Evolutionary conservation across 2,113 vertebrate genomes (phyloP).

Genomic region (Alectura lathami): DNA sequence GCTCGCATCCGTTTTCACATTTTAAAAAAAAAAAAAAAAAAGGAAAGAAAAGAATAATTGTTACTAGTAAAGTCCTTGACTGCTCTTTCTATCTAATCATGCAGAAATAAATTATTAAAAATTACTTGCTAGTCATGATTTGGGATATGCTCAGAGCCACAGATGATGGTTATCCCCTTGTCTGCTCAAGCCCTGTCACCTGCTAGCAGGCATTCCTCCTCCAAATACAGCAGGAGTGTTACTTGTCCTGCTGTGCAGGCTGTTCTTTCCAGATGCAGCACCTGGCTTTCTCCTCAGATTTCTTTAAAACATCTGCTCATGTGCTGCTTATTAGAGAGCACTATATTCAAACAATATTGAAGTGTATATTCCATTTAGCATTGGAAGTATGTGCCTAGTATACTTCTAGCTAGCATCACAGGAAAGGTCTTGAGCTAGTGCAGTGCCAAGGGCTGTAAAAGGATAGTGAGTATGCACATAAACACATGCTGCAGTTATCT

Average conservation of each 20-base stretch:
- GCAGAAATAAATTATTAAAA: not conserved
- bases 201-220: not conserved
- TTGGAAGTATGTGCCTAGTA: no score
- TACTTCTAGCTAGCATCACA: not conserved
- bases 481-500: not conserved
- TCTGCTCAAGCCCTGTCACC: not conserved
- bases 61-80: not conserved
- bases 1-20: not conserved
- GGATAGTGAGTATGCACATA: not conserved
- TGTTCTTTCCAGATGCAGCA: not conserved
- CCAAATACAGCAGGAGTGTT: rapidly evolving
- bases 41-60: no score
- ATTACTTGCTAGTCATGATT: not conserved
- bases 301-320: not conserved
- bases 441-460: not conserved
- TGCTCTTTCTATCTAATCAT: not conserved
- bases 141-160: not conserved
- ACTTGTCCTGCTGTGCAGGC: not conserved
- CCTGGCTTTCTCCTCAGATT: not conserved
- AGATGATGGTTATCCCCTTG: not conserved
- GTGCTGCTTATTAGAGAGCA: not conserved
- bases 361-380: not conserved
- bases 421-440: not conserved
- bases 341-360: not conserved
- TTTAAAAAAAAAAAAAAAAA: not conserved